A percentile compares a stretch with the other conserved stretches of the same genome.
Evolutionary conservation across 2,888 invertebrate species (phyloP).

Genomic region (Spatulosminthurus flaviceps): DNA sequence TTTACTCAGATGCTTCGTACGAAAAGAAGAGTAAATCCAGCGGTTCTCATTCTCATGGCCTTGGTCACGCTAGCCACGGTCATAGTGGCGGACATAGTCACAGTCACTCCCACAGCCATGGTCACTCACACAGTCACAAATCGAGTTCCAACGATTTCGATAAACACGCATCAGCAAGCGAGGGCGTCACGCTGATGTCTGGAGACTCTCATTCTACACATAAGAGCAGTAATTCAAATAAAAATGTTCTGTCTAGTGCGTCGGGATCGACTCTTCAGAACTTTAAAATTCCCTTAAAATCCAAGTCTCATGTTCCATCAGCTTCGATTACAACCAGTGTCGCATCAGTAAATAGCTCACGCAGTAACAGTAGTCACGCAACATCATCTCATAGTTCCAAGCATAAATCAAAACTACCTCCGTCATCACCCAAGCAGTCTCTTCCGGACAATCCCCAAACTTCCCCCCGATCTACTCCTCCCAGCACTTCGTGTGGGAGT

Average conservation of each 20-base stretch:
- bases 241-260: background rate
- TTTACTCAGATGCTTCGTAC: constrained; percentile 51
- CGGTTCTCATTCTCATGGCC: background rate
- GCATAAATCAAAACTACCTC: background rate
- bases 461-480: constrained; percentile 42
- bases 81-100: constrained; percentile 19
- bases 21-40: constrained; percentile 29
- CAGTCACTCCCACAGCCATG: constrained; percentile 21
- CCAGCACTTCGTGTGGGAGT: constrained; percentile 11
- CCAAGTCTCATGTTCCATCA: constrained; percentile 40
- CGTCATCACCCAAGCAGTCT: background rate
- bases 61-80: background rate
- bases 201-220: background rate
- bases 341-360: background rate
- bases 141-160: background rate
- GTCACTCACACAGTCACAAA: constrained; percentile 1
- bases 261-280: constrained; percentile 19
- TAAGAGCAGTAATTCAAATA: background rate
- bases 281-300: constrained; percentile 51
- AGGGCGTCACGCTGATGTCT: background rate
- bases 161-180: constrained; percentile 4
- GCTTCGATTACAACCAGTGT: constrained; percentile 14
- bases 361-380: background rate
- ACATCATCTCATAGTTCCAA: constrained; percentile 12
- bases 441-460: background rate